A percentile compares a stretch with the other conserved stretches of the same genome.
Conservation (phyloP, 2,888 invertebrate species). For the Spilosoma lubricipeda region DNA sequence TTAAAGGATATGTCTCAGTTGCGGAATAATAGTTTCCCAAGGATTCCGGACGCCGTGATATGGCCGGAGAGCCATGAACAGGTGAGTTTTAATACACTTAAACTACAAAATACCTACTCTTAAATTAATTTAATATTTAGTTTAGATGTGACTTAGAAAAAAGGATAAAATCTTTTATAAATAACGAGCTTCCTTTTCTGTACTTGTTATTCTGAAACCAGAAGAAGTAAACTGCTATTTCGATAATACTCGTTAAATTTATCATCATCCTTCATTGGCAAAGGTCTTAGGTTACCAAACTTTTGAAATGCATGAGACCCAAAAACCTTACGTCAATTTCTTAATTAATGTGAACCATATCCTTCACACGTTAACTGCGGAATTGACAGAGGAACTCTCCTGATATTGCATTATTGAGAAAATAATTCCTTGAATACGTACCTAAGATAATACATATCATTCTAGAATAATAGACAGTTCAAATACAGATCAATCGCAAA, state of each 20-base stretch:
- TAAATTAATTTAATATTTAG: neutral
- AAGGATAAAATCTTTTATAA: neutral
- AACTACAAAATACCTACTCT: neutral
- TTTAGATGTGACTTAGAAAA: neutral
- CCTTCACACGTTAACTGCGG: too few species aligned
- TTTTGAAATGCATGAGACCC: neutral
- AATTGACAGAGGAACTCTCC: too few species aligned
- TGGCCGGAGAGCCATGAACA: constrained; percentile 97
- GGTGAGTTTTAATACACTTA: constrained; percentile 50
- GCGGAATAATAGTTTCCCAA: constrained; percentile 89
- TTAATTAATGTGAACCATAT: too few species aligned
- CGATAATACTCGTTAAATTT: neutral
- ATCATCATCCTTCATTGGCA: neutral
- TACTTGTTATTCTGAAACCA: neutral
- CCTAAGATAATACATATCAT: neutral
- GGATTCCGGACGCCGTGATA: constrained; percentile 97
- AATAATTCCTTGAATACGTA: neutral
- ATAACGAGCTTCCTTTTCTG: too few species aligned
- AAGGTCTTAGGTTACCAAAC: neutral
- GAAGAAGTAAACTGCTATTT: neutral
- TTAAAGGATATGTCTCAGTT: constrained; percentile 94
- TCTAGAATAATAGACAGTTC: neutral
- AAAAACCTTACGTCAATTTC: too few species aligned
- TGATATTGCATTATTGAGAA: neutral
- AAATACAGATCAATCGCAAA: neutral